phyloP scores from a whole-genome alignment of 2,888 invertebrate species.

The Protonemura montana region DNA sequence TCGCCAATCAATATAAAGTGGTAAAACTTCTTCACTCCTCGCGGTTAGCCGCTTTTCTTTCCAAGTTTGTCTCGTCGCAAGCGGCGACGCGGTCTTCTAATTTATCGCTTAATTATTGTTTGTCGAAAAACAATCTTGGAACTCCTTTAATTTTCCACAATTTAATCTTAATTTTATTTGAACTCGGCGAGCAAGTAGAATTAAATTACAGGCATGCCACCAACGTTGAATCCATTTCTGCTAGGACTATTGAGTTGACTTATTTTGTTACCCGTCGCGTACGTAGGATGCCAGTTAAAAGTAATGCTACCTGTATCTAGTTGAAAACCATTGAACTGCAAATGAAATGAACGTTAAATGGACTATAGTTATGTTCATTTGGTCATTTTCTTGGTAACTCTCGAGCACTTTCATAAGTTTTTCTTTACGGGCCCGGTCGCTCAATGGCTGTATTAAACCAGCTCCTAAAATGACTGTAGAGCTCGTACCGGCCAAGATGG shows the following conservation, averaged over 20 bases:
- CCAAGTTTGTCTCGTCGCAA: neutral
- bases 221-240: neutral
- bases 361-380: neutral
- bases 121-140: neutral
- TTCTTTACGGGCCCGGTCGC: neutral
- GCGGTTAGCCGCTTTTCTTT: neutral
- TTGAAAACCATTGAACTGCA: neutral
- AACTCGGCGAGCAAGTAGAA: neutral
- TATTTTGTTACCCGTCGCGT: neutral
- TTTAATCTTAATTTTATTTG: neutral
- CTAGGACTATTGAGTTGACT: no score
- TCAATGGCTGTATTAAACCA: neutral
- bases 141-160: neutral
- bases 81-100: neutral
- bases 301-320: neutral
- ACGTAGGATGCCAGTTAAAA: neutral
- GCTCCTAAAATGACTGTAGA: neutral
- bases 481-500: neutral
- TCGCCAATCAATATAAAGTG: slow-evolving; percentile 12
- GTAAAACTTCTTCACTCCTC: neutral
- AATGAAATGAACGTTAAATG: neutral
- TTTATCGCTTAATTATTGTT: neutral
- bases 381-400: neutral
- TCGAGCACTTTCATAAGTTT: neutral
- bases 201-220: neutral